phyloP scores from a whole-genome alignment of 2,797 vertebrate species.

The Pelobates cultripes region DNA sequence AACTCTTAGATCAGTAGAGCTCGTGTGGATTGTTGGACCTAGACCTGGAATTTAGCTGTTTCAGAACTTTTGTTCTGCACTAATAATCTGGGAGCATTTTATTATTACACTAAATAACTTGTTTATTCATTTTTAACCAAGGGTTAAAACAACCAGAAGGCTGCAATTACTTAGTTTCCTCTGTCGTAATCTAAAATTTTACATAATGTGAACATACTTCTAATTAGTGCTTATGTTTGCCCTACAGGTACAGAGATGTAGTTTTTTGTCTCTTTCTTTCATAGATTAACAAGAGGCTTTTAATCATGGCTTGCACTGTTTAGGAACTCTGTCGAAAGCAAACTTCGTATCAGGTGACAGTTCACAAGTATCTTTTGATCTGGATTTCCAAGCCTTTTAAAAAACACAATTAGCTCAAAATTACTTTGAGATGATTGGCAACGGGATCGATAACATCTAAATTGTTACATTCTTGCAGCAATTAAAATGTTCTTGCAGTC shows the following conservation, averaged over 20 bases:
- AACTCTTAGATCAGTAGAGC: too few relatives aligned
- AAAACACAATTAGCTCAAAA: conserved; percentile 39
- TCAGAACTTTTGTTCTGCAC: too few relatives aligned
- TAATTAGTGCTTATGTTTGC: conserved; percentile 13
- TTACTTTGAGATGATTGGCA: conserved; percentile 6
- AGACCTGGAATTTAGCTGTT: too few relatives aligned
- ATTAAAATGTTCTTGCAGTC: conserved; percentile 37
- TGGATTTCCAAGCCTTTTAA: background rate
- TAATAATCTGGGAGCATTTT: background rate
- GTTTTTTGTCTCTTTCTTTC: background rate
- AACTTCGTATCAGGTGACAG: conserved; percentile 20
- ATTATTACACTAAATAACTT: background rate
- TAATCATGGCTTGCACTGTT: conserved; percentile 35
- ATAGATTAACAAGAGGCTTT: conserved; percentile 24
- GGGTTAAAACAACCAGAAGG: background rate
- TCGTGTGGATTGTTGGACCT: too few relatives aligned
- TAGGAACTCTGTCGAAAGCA: conserved; percentile 15
- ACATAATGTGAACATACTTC: background rate
- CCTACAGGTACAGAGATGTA: conserved; percentile 7
- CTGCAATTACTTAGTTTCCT: background rate
- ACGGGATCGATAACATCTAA: conserved; percentile 18
- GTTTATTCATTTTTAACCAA: background rate
- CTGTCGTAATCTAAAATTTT: background rate
- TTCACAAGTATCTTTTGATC: conserved; percentile 28
- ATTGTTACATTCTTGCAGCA: conserved; percentile 20